These are phyloP conservation scores for Trogon melanurus DNA, from an alignment of 2,113 vertebrate genomes.

Conservation along the genomic window DNA sequence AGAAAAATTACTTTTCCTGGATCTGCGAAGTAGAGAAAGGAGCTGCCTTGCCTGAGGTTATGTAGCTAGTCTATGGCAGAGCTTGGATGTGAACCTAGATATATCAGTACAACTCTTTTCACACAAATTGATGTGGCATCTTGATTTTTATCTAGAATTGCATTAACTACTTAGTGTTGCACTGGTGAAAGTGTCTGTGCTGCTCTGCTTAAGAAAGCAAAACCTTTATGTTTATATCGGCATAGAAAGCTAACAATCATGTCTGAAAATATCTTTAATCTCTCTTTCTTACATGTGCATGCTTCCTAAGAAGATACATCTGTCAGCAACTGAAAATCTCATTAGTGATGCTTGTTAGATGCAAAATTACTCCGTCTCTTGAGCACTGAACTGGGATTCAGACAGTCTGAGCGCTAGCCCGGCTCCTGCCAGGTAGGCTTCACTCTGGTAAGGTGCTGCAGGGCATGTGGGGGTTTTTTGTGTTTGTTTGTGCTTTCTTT, in stretches of 20 bases:
- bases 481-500: not conserved
- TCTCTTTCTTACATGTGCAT: not conserved
- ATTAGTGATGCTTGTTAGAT: not conserved
- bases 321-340: not conserved
- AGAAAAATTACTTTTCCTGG: not conserved
- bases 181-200: not conserved
- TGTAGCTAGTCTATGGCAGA: not conserved
- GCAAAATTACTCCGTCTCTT: not conserved
- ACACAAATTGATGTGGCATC: not conserved
- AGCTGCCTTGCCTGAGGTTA: constrained; percentile 10
- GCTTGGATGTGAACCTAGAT: not conserved
- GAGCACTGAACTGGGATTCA: not conserved
- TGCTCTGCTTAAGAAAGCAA: not conserved
- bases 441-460: not conserved
- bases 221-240: not conserved
- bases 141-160: not conserved
- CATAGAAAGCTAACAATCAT: not conserved
- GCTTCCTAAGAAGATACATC: not conserved
- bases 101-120: not conserved
- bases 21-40: not conserved
- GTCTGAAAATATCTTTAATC: not conserved
- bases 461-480: no score
- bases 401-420: not conserved
- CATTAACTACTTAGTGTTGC: not conserved
- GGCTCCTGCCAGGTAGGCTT: not conserved